Conservation (phyloP, 2,113 vertebrate species). For the Rattus rattus region DNA sequence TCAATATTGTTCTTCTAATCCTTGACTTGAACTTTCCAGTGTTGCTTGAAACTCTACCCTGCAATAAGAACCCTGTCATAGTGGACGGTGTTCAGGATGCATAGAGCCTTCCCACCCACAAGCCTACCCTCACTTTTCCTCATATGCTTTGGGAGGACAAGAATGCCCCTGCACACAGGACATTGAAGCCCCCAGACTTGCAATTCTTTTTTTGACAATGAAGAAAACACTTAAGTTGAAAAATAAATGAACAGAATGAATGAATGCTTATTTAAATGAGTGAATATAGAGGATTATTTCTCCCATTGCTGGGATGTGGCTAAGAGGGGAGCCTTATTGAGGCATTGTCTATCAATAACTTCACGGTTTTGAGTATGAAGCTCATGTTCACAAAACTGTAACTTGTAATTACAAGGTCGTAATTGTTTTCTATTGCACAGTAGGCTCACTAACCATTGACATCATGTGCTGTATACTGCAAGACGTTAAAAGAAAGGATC, state of each 20-base stretch:
- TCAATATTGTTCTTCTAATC: background rate
- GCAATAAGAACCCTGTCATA: background rate
- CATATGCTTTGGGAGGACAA: background rate
- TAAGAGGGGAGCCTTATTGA: background rate
- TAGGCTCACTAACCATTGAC: background rate
- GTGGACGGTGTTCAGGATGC: too few species aligned
- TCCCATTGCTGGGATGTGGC: background rate
- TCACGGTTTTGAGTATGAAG: constrained; percentile 12
- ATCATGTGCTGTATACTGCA: too few species aligned
- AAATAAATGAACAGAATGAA: background rate
- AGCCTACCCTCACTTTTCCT: too few species aligned
- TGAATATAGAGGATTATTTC: background rate
- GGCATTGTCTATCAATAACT: background rate
- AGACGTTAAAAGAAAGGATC: background rate
- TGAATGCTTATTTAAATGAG: background rate
- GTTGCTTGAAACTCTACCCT: background rate
- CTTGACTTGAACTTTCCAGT: background rate
- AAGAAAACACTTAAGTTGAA: background rate
- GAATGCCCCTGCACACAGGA: background rate
- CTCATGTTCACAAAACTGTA: background rate
- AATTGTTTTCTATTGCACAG: background rate
- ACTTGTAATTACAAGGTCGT: background rate
- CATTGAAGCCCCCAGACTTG: background rate
- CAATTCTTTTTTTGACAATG: background rate
- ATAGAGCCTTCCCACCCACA: rapidly evolving